Percentiles rank a stretch among this genome's conserved stretches.
phyloP scores from a whole-genome alignment of 1,140 invertebrate genomes.

The Drosophila fuyamai region DNA sequence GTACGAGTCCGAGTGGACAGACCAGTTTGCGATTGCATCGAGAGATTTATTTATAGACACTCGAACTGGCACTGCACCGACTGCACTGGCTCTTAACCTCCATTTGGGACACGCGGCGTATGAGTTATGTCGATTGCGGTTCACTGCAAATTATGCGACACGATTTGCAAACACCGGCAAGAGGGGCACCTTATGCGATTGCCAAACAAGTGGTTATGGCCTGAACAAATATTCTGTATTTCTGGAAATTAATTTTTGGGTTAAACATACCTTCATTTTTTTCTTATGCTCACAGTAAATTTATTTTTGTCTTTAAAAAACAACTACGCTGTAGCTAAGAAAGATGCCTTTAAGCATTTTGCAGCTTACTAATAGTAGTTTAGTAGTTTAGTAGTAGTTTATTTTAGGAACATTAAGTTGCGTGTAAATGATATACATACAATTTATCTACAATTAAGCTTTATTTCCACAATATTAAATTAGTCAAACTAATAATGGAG shows the following conservation, averaged over 20 bases:
- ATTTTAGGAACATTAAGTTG: too few relatives aligned
- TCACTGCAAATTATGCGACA: conserved; percentile 52
- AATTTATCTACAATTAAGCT: too few relatives aligned
- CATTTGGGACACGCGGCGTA: conserved; percentile 78
- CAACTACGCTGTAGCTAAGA: too few relatives aligned
- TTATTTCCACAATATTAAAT: too few relatives aligned
- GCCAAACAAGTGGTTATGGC: not conserved
- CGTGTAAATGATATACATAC: too few relatives aligned
- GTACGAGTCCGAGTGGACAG: conserved; percentile 33
- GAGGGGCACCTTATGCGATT: not conserved
- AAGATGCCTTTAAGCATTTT: too few relatives aligned
- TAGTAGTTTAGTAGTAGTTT: too few relatives aligned
- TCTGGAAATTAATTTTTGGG: not conserved
- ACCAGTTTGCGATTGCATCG: conserved; percentile 58
- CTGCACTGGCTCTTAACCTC: conserved; percentile 72
- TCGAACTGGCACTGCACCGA: conserved; percentile 44
- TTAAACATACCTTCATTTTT: not conserved
- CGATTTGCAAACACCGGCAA: conserved; percentile 15
- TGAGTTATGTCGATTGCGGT: conserved; percentile 74
- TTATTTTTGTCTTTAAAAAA: too few relatives aligned
- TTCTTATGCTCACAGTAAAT: too few relatives aligned
- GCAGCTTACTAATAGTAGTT: too few relatives aligned
- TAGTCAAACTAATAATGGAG: too few relatives aligned
- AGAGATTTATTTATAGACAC: conserved; percentile 79
- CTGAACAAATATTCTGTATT: not conserved